phyloP scores from a whole-genome alignment of 2,113 vertebrate species.

The Phylloscopus trochiloides region DNA sequence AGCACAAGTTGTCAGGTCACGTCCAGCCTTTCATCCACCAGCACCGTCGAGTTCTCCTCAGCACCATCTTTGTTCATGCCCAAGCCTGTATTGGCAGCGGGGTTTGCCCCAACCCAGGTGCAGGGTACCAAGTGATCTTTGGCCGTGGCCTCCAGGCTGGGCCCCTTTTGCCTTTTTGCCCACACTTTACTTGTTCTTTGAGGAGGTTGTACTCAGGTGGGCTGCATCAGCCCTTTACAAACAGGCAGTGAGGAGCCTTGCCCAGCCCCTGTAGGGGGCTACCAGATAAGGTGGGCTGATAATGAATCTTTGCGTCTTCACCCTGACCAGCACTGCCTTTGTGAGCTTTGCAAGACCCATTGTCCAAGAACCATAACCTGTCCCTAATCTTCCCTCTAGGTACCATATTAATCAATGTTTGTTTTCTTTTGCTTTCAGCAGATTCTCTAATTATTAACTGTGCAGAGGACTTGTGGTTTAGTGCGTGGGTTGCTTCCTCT shows the following conservation, averaged over 20 bases:
- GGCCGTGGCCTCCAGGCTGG: not conserved
- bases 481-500: accelerated
- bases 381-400: not conserved
- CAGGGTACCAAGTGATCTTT: not conserved
- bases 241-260: not conserved
- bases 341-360: not conserved
- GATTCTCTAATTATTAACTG: slow-evolving; percentile 5
- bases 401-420: not conserved
- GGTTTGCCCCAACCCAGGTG: not conserved
- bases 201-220: accelerated
- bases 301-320: not conserved
- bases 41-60: not conserved
- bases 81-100: accelerated
- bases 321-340: accelerated
- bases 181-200: not conserved
- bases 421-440: not conserved
- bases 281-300: not conserved
- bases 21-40: not conserved
- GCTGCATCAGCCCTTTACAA: not conserved
- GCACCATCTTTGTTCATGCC: not conserved
- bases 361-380: not conserved
- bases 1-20: accelerated
- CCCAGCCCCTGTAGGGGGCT: accelerated
- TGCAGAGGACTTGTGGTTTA: not conserved
- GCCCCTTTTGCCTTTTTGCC: not conserved